Evolutionary conservation across 2,888 invertebrate genomes (phyloP).

Genomic region (Erebia palarica): DNA sequence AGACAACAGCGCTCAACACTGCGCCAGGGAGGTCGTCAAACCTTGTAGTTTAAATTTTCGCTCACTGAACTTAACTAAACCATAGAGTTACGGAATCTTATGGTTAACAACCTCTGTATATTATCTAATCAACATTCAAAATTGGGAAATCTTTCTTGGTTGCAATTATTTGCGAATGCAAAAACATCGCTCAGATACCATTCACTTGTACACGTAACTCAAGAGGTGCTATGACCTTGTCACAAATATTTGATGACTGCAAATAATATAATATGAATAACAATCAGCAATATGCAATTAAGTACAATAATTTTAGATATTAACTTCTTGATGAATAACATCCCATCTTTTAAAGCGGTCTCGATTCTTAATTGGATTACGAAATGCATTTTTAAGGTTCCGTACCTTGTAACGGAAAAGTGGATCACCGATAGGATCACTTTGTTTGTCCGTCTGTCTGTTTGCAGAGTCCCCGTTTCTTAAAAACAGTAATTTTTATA

Average conservation of each 20-base stretch:
- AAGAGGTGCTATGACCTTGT: constrained; percentile 34
- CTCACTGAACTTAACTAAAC: neutral
- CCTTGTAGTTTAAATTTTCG: too few species aligned
- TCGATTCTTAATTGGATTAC: too few species aligned
- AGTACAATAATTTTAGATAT: neutral
- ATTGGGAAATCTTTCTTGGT: constrained; percentile 13
- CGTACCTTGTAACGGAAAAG: too few species aligned
- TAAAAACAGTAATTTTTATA: too few species aligned
- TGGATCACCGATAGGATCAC: too few species aligned
- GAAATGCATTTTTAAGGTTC: too few species aligned
- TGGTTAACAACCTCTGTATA: neutral
- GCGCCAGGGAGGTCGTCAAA: too few species aligned
- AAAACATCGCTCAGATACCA: constrained; percentile 18
- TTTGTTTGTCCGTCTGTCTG: too few species aligned
- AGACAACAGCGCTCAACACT: too few species aligned
- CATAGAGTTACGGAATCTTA: neutral
- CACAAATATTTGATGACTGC: constrained; percentile 31
- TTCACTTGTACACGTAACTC: constrained; percentile 32
- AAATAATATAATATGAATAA: constrained; percentile 10
- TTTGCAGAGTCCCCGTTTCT: too few species aligned
- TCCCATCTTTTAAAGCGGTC: too few species aligned
- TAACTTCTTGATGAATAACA: neutral
- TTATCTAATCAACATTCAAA: neutral
- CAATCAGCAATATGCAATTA: constrained; percentile 15
- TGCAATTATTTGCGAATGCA: constrained; percentile 18